Evolutionary conservation across 2,113 vertebrate genomes (phyloP), one percentile per base, ranked within the genome.

Genomic region (Boleophthalmus pectinirostris): DNA sequence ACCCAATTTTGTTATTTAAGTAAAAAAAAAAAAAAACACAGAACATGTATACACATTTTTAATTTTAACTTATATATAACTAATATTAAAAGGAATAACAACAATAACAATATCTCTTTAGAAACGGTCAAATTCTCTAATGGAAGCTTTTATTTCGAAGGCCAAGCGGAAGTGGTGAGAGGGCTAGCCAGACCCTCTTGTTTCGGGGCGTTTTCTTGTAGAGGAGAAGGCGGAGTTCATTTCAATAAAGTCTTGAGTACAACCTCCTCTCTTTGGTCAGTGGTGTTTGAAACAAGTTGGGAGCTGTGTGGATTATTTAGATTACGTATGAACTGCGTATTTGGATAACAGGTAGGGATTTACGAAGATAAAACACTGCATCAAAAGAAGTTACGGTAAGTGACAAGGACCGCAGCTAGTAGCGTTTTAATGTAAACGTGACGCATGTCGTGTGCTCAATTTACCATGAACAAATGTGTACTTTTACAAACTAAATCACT

Each of bases 211-310:
- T n/a, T 38, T 38, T 38, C 8, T 6, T 49, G 23, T n/a, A 7
- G 0, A 61, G 76, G 16, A 64, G 68, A 63, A 84, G 90, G 91
- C 78, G 90, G 90, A 85, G 90, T 87, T 87, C 61, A 45, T 70
- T 20, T 13, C 13, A 46, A 68, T 78, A 83, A 88, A 90, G 61
- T 78, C 54, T 5, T n/a, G 9, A 15, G 2, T 53, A 65, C 66
- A 66, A 21, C 60, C 15, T 1, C 64, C 13, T 0, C 74, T 5
- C 4, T 1, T 24, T 11, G 43, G 49, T 58, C 79, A 83, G n/a
- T 77, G 23, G 54, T 63, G 9, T 16, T 15, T 4, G 13, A 66
- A 20, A 64, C 49, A n/a, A 45, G 46, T 3, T 63, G 77, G 72
- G 18, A 38, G 46, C 35, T 35, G 2, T 2, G 2, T 10, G 1